phyloP scores from a whole-genome alignment of 2,888 invertebrate species.

The Lampropteryx suffumata region DNA sequence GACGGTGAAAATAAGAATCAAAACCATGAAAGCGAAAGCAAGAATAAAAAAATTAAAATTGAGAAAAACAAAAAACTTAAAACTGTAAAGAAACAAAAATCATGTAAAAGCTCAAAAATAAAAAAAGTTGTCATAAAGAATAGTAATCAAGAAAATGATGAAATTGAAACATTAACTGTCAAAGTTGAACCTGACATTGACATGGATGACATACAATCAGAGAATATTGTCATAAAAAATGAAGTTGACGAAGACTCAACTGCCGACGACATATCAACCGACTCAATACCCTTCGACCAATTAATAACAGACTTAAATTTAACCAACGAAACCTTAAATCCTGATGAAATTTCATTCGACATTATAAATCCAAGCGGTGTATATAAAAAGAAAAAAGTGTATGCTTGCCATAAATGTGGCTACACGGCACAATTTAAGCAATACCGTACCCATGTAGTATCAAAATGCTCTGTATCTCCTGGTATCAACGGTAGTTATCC shows the following conservation, averaged over 20 bases:
- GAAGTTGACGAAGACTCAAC: not conserved
- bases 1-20: too few relatives aligned
- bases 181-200: conserved; percentile 6
- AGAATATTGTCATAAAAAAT: conserved; percentile 10
- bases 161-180: not conserved
- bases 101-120: too few relatives aligned
- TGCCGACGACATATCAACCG: not conserved
- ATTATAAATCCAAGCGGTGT: not conserved
- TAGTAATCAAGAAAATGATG: too few relatives aligned
- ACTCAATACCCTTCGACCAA: not conserved
- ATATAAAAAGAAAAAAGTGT: conserved; percentile 12
- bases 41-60: too few relatives aligned
- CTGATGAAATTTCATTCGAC: conserved; percentile 1
- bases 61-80: too few relatives aligned
- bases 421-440: conserved; percentile 17
- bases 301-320: not conserved
- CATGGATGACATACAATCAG: not conserved
- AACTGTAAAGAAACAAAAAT: too few relatives aligned
- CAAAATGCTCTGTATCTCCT: not conserved
- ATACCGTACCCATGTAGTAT: conserved; percentile 8
- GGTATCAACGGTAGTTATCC: not conserved
- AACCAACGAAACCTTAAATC: not conserved
- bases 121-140: too few relatives aligned
- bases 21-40: not conserved
- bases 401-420: conserved; percentile 26